These are phyloP conservation scores for Subacronicta megacephala DNA, from an alignment of 2,888 invertebrate species.

Conservation along the genomic window DNA sequence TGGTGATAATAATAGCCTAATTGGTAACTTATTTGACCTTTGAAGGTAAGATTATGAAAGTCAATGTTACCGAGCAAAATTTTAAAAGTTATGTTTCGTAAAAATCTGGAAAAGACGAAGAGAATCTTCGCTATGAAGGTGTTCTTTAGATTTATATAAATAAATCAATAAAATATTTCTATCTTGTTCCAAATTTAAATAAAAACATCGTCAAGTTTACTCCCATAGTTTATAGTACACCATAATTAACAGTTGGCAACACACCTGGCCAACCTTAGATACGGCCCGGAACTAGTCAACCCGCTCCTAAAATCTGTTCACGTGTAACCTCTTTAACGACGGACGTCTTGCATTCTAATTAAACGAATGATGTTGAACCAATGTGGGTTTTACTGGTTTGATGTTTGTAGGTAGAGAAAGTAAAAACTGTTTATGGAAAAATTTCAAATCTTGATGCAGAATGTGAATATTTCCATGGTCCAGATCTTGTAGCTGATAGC, in stretches of 20 bases:
- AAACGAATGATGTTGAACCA: constrained; percentile 12
- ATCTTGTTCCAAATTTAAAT: background rate
- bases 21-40: too few species aligned
- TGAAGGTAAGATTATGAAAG: too few species aligned
- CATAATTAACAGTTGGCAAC: constrained; percentile 8
- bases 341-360: constrained; percentile 42
- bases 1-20: too few species aligned
- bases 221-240: background rate
- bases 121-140: too few species aligned
- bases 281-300: constrained; percentile 30
- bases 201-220: background rate
- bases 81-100: too few species aligned
- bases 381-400: constrained; percentile 8
- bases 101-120: too few species aligned
- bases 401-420: constrained; percentile 34
- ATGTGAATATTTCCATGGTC: background rate
- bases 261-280: constrained; percentile 3
- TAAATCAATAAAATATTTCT: too few species aligned
- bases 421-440: constrained; percentile 20
- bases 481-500: background rate
- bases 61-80: too few species aligned
- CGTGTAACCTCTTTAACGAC: constrained; percentile 39
- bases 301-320: constrained; percentile 28
- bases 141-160: too few species aligned
- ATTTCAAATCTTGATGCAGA: background rate